A percentile compares a stretch with the other conserved stretches of the same genome.
phyloP scores from a whole-genome alignment of 2,113 vertebrate species.

The Poeciliopsis turrubarensis region DNA sequence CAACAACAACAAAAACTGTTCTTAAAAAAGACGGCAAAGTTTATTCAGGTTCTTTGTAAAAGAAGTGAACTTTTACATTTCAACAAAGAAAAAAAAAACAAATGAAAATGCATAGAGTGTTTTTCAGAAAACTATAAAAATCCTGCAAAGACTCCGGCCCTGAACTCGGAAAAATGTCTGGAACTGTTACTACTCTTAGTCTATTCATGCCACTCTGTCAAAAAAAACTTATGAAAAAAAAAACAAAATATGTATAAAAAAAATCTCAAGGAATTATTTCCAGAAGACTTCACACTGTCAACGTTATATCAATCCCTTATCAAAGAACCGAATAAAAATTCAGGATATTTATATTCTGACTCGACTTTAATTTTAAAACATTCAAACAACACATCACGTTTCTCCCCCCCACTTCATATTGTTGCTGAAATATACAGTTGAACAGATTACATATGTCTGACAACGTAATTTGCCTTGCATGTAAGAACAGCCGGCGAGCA shows the following conservation, averaged over 20 bases:
- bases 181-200: not conserved
- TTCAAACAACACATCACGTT: not conserved
- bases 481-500: constrained; percentile 42
- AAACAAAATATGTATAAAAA: not conserved
- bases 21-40: not conserved
- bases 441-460: not conserved
- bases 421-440: not conserved
- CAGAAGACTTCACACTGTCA: not conserved
- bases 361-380: not conserved
- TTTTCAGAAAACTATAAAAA: not conserved
- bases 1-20: not conserved
- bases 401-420: not conserved
- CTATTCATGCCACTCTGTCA: not conserved
- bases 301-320: not conserved
- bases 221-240: not conserved
- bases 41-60: not conserved
- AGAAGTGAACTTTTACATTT: not conserved
- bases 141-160: not conserved
- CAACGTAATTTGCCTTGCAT: constrained; percentile 32
- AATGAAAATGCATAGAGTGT: not conserved
- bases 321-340: not conserved
- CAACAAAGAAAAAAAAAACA: not conserved
- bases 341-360: not conserved
- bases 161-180: not conserved
- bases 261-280: not conserved